Conservation (phyloP, 2,113 vertebrate species). For the Heteronetta atricapilla region DNA sequence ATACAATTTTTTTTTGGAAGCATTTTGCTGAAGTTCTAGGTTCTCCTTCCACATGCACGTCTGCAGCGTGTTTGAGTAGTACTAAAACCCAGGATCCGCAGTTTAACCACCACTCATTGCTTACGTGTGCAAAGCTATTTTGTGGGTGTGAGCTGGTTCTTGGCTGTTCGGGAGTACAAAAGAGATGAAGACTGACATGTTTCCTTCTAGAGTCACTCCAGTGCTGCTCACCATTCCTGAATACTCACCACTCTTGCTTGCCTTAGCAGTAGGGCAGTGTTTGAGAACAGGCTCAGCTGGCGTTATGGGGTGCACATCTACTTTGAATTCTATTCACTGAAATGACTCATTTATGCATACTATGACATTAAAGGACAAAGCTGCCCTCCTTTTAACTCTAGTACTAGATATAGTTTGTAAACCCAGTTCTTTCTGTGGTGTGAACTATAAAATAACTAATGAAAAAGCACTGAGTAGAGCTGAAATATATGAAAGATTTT, state of each 20-base stretch:
- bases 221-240: background rate
- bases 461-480: background rate
- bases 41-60: background rate
- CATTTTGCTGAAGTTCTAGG: background rate
- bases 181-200: background rate
- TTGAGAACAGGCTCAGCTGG: background rate
- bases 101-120: background rate
- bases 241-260: background rate
- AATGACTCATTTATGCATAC: background rate
- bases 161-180: background rate
- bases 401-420: background rate
- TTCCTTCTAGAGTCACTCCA: background rate
- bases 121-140: background rate
- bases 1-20: background rate
- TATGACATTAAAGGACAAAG: background rate
- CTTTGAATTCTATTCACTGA: background rate
- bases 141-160: background rate
- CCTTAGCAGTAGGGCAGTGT: fast-evolving
- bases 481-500: background rate
- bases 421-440: background rate
- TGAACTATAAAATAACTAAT: background rate
- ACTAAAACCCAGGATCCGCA: background rate
- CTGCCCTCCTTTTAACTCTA: background rate
- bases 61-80: background rate
- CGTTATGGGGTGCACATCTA: background rate